These are phyloP conservation scores for Sebastes melanostomus DNA, from an alignment of 2,797 vertebrate species.

Conservation along the genomic window DNA sequence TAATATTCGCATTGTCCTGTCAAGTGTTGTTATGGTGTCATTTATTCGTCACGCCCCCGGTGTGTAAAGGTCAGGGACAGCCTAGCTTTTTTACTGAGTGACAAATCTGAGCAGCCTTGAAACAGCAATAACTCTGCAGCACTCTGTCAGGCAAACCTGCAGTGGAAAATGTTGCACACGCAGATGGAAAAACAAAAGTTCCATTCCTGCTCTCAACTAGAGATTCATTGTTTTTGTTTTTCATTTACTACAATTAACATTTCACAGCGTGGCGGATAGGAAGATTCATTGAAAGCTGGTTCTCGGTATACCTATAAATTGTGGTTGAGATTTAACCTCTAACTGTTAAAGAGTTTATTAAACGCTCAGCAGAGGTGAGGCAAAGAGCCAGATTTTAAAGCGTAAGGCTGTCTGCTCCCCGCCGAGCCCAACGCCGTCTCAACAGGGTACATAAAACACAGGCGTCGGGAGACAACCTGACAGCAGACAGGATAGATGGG, in stretches of 20 bases:
- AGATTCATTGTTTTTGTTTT: constrained; percentile 40
- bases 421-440: constrained; percentile 14
- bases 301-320: constrained; percentile 38
- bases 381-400: constrained; percentile 45
- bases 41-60: too few species aligned
- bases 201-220: not conserved
- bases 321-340: constrained; percentile 31
- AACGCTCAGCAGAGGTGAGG: constrained; percentile 52
- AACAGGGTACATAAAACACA: constrained; percentile 38
- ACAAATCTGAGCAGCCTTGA: not conserved
- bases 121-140: not conserved
- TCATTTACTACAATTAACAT: constrained; percentile 13
- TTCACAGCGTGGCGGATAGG: constrained; percentile 15
- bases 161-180: constrained; percentile 33
- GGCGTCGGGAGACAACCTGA: constrained; percentile 30
- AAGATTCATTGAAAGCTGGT: constrained; percentile 31
- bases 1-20: too few species aligned
- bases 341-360: constrained; percentile 67
- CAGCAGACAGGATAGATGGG: constrained; percentile 25
- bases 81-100: not conserved
- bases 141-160: not conserved
- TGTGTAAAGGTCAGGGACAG: too few species aligned
- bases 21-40: too few species aligned
- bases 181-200: not conserved
- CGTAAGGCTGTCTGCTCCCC: constrained; percentile 20